Percentiles rank a stretch among this genome's conserved stretches.
phyloP scores from a whole-genome alignment of 2,113 vertebrate genomes.

The Engystomops pustulosus region DNA sequence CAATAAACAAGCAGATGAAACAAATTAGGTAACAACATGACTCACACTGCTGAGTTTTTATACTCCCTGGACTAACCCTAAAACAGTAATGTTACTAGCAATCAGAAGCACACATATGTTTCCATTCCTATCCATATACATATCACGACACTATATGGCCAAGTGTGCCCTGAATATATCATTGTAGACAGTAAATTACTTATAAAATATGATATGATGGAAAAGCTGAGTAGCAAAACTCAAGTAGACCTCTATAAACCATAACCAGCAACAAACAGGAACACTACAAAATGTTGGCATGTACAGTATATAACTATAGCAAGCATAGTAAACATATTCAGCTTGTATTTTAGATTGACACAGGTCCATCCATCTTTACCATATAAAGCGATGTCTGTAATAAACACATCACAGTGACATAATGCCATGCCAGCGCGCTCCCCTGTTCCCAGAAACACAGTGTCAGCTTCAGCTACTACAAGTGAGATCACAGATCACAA shows the following conservation, averaged over 20 bases:
- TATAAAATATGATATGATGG: background rate
- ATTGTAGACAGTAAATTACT: too few species aligned
- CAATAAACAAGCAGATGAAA: too few species aligned
- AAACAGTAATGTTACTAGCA: too few species aligned
- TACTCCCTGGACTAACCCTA: too few species aligned
- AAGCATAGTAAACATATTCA: background rate
- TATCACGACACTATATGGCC: too few species aligned
- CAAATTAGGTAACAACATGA: too few species aligned
- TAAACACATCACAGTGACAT: constrained; percentile 41
- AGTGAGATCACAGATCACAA: constrained; percentile 51
- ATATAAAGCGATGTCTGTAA: constrained; percentile 21
- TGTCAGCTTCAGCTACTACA: constrained; percentile 46
- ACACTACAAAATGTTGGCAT: background rate
- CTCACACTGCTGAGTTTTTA: too few species aligned
- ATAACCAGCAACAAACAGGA: too few species aligned
- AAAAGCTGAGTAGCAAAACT: background rate
- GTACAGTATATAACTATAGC: background rate
- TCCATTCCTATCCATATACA: too few species aligned
- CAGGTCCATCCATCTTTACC: background rate
- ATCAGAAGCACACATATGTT: too few species aligned
- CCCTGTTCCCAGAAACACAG: constrained; percentile 24
- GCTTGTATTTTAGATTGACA: background rate
- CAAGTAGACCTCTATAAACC: too few species aligned
- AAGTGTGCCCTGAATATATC: too few species aligned
- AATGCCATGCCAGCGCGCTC: constrained; percentile 15